These are phyloP conservation scores for Okamejei kenojei DNA, from an alignment of 2,797 vertebrate species.

Conservation along the genomic window DNA sequence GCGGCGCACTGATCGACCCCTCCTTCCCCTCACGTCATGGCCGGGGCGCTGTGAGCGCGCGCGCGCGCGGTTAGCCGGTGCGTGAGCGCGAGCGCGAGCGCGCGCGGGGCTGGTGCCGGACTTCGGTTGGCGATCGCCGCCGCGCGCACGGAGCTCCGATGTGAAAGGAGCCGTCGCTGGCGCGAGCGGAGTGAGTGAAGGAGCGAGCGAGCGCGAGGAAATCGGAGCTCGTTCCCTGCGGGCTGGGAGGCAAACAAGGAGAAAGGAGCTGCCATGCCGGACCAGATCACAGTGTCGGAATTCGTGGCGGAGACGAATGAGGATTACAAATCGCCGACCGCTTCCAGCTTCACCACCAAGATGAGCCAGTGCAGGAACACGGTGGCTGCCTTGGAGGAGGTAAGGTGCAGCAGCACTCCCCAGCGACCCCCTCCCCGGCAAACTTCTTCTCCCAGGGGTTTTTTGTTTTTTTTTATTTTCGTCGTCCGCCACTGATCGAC, in stretches of 20 bases:
- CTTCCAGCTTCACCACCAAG: slow-evolving; percentile 85
- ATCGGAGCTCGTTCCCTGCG: not conserved
- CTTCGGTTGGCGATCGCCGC: not conserved
- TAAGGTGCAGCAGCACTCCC: slow-evolving; percentile 50
- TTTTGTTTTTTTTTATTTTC: no score
- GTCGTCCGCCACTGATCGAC: not conserved
- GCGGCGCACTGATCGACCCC: not conserved
- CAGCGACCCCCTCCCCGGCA: not conserved
- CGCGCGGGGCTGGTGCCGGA: no score
- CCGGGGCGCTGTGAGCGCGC: not conserved
- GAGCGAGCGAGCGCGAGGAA: not conserved
- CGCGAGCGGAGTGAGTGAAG: not conserved
- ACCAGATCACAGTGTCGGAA: slow-evolving; percentile 76
- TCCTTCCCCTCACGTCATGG: not conserved
- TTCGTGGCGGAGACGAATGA: slow-evolving; percentile 84
- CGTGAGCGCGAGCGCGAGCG: no score
- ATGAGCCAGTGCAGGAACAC: slow-evolving; percentile 82
- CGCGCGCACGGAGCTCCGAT: not conserved
- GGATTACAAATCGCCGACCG: slow-evolving; percentile 90
- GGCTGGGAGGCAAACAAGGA: not conserved
- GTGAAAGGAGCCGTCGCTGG: not conserved
- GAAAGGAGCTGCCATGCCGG: slow-evolving; percentile 69
- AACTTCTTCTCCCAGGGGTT: slow-evolving; percentile 25
- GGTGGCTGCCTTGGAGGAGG: slow-evolving; percentile 84
- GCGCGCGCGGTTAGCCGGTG: no score